Evolutionary conservation across 2,797 vertebrate genomes (phyloP), one percentile per base, ranked within the genome.

Genomic region (Takifugu ocellatus): DNA sequence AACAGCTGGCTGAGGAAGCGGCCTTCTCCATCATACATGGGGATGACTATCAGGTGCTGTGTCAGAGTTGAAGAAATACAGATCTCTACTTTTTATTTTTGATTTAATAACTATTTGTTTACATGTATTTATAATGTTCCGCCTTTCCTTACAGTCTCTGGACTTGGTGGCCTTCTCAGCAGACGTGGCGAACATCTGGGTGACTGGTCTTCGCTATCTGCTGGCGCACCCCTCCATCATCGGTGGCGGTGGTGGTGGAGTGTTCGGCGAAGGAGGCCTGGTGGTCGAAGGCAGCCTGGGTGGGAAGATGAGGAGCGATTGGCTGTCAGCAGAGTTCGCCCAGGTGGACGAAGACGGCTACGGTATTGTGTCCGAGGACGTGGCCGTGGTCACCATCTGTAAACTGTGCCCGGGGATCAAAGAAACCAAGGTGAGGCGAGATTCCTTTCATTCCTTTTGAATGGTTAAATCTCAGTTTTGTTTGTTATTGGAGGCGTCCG

Each of bases 171-270:
- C 97, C 8, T 84, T 95, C 79, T 96, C 97, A 1, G 92, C 97
- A 4, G 97, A 99, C 25, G 95, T 98, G 58, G 94, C 97, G 59
- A 98, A 99, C 85, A 98, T 98, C 88, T 99, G 97, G 97, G 95
- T 99, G 54, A 98, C 96, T 0, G 97, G 97, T 15, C 87, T 98
- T 53, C 92, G 95, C 33, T 98, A 97, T 83, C 87, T 99, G 72
- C 84, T 97, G 75, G 96, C 96, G 54, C 95, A 96, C 63, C 94
- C 94, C 53, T 94, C 93, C 8, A 90, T 80, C 25, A 58, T 89
- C 0, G 90, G 93, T 26, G 92, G 91, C 17, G 89, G 91, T 3
- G 89, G 91, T 3, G 61, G 68, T 1, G 91, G 93, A 63, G 90
- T 88, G 24, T 84, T 90, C 56, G 61, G 76, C 1, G 93, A 94